phyloP scores from a whole-genome alignment of 2,888 invertebrate species.

The Hypomecis atomaria region DNA sequence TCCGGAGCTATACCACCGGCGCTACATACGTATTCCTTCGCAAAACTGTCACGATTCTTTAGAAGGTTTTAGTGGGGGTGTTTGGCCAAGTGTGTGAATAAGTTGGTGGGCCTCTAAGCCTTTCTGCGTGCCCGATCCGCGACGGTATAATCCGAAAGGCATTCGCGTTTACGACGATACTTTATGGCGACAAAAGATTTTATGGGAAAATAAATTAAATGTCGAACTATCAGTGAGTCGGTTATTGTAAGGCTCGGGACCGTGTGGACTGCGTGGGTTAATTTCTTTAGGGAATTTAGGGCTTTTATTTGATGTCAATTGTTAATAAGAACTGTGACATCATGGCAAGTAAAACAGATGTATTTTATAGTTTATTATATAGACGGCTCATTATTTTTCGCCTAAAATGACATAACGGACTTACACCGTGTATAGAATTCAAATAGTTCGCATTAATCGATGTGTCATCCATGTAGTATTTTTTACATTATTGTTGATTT shows the following conservation, averaged over 20 bases:
- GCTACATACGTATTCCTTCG: background rate
- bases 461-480: no score
- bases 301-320: no score
- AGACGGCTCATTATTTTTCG: no score
- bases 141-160: conserved; percentile 33
- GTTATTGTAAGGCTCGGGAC: conserved; percentile 13
- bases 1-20: background rate
- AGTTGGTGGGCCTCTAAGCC: conserved; percentile 15
- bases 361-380: no score
- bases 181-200: conserved; percentile 58
- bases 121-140: conserved; percentile 23
- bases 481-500: no score
- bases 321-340: no score
- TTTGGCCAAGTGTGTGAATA: background rate
- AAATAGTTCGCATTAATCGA: no score
- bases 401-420: no score
- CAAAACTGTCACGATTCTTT: background rate
- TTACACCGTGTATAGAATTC: no score
- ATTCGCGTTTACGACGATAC: conserved; percentile 50
- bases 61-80: background rate
- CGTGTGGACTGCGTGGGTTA: background rate
- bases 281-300: conserved; percentile 7
- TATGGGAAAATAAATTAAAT: conserved; percentile 58
- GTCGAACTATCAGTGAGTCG: conserved; percentile 46
- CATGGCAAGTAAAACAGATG: no score